Evolutionary conservation across 2,113 vertebrate genomes (phyloP).

Genomic region (Dasyprocta punctata): DNA sequence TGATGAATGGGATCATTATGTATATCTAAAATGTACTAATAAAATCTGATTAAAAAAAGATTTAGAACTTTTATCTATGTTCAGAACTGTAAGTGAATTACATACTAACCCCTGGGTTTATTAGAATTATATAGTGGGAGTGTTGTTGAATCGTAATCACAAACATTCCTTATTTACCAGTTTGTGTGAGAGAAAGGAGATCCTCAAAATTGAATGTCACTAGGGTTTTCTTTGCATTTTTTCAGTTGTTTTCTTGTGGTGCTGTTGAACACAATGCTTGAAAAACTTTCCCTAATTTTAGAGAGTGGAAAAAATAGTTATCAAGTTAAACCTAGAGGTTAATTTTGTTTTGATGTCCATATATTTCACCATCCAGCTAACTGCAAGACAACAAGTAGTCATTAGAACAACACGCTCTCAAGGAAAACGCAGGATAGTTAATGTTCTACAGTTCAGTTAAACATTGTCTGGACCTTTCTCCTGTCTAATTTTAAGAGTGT

Average conservation of each 20-base stretch:
- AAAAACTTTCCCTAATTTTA: constrained; percentile 23
- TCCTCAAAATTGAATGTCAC: not conserved
- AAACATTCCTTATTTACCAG: not conserved
- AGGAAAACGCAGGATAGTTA: not conserved
- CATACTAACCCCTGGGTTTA: not conserved
- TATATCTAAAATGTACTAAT: not conserved
- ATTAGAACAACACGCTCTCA: not conserved
- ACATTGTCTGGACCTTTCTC: not conserved
- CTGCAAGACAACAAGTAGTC: not conserved
- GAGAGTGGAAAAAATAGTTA: constrained; percentile 13
- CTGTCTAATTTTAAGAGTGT: not conserved
- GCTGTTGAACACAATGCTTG: constrained; percentile 6
- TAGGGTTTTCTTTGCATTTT: not conserved
- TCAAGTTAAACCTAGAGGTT: not conserved
- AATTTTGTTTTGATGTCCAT: constrained; percentile 48
- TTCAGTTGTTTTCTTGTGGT: not conserved
- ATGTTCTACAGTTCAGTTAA: constrained; percentile 18
- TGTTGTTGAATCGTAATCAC: not conserved
- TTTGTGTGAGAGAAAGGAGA: constrained; percentile 46
- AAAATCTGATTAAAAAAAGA: constrained; percentile 6
- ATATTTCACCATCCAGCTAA: constrained; percentile 41
- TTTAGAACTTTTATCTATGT: not conserved
- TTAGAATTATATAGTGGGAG: not conserved
- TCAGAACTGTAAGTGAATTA: constrained; percentile 23
- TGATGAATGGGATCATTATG: not conserved